These are phyloP conservation scores for Apoda limacodes DNA, from an alignment of 2,888 invertebrate species.

Conservation along the genomic window DNA sequence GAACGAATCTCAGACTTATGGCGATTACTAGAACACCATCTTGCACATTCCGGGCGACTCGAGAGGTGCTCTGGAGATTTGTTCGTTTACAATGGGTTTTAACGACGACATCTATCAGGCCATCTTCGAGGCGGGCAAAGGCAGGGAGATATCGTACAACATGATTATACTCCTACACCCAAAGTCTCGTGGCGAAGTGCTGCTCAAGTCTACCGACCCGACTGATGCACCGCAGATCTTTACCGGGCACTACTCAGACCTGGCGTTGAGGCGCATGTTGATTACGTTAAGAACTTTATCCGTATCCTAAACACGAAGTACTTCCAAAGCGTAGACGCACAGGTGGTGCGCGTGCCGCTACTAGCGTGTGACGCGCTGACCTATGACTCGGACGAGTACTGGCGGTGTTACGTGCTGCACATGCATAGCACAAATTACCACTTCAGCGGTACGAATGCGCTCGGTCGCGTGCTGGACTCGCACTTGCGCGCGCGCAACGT, in stretches of 20 bases:
- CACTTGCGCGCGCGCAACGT: constrained; percentile 23
- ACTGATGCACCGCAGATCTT: constrained; percentile 24
- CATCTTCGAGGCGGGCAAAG: too few species aligned
- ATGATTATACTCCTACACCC: constrained; percentile 22
- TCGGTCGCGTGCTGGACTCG: constrained; percentile 25
- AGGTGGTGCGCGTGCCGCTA: constrained; percentile 44
- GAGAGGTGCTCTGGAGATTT: constrained; percentile 21
- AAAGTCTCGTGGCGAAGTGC: constrained; percentile 25
- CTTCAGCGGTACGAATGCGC: constrained; percentile 35
- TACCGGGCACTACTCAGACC: constrained; percentile 21
- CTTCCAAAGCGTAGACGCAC: constrained; percentile 25
- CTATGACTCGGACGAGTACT: constrained; percentile 76
- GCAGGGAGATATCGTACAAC: constrained; percentile 16
- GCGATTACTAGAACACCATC: constrained; percentile 25
- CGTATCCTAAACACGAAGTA: constrained; percentile 25
- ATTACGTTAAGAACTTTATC: constrained; percentile 25
- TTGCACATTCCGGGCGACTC: constrained; percentile 21
- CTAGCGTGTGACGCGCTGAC: too few species aligned
- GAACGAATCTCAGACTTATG: constrained; percentile 18
- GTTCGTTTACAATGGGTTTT: constrained; percentile 23
- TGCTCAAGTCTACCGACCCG: constrained; percentile 24
- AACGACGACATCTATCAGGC: constrained; percentile 24
- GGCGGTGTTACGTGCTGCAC: too few species aligned
- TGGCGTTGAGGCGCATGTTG: constrained; percentile 26
- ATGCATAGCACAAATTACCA: constrained; percentile 69